phyloP scores from a whole-genome alignment of 92 coral and sea anemone genomes.

The Metridium senile region DNA sequence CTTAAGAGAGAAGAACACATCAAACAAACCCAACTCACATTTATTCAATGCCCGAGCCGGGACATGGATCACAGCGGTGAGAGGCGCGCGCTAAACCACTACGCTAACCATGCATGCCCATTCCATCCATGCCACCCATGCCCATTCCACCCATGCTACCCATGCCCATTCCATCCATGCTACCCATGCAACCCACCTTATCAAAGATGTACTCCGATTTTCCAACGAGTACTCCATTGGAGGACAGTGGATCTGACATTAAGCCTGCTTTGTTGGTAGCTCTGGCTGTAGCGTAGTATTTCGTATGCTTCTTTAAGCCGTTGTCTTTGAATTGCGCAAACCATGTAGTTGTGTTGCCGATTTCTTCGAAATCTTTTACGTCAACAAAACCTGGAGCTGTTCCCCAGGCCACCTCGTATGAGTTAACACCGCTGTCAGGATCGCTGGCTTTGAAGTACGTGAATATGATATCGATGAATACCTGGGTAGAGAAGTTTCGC shows the following conservation, averaged over 20 bases:
- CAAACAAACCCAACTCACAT: no score
- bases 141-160: no score
- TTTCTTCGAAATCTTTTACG: conserved; percentile 77
- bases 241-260: conserved; percentile 73
- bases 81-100: no score
- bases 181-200: no score
- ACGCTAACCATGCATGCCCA: no score
- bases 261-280: conserved; percentile 93
- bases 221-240: conserved; percentile 94
- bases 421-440: conserved; percentile 85
- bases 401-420: conserved; percentile 99
- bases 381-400: conserved; percentile 80
- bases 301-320: conserved; percentile 58
- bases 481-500: conserved; percentile 30
- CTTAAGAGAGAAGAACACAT: no score
- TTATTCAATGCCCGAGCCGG: no score
- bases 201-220: conserved; percentile 91
- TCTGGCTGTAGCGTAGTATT: conserved; percentile 85
- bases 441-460: conserved; percentile 84
- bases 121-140: no score
- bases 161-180: no score
- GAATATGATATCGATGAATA: conserved; percentile 79
- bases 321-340: conserved; percentile 85
- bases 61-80: no score
- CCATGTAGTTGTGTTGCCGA: conserved; percentile 89